These are phyloP conservation scores for Thymelicus acteon DNA, from an alignment of 2,888 invertebrate species.

Conservation along the genomic window DNA sequence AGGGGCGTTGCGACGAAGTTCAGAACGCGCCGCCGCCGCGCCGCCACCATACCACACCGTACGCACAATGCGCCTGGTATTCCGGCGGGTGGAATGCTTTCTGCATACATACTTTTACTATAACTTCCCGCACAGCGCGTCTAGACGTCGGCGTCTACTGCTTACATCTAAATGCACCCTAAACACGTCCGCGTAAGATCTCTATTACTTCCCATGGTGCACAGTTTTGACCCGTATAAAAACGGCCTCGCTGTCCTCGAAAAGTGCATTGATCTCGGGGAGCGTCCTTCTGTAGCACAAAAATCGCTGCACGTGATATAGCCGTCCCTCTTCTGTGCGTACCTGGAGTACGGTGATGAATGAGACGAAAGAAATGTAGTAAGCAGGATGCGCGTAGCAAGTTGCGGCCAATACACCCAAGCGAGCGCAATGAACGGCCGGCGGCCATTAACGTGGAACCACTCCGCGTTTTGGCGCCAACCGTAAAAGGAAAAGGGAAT, in stretches of 20 bases:
- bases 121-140: conserved; percentile 76
- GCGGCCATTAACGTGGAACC: conserved; percentile 74
- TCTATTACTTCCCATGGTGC: conserved; percentile 57
- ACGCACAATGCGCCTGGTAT: conserved; percentile 54
- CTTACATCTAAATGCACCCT: conserved; percentile 60
- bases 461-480: conserved; percentile 80
- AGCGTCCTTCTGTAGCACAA: conserved; percentile 81
- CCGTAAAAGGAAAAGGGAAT: conserved; percentile 47
- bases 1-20: conserved; percentile 36
- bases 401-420: conserved; percentile 81
- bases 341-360: conserved; percentile 60
- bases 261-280: conserved; percentile 83
- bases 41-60: conserved; percentile 38
- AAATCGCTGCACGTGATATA: conserved; percentile 80
- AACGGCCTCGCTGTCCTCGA: conserved; percentile 80
- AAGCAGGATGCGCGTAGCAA: conserved; percentile 82
- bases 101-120: conserved; percentile 68
- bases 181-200: conserved; percentile 63
- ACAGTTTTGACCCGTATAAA: conserved; percentile 71
- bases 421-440: conserved; percentile 82
- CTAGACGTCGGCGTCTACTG: conserved; percentile 60
- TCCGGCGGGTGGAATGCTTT: conserved; percentile 64
- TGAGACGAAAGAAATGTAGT: conserved; percentile 72
- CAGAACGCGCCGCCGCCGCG: conserved; percentile 33
- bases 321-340: conserved; percentile 63